Base-by-base conservation (phyloP, 1,140 invertebrate genomes). In the Euschistus heros region DNA sequence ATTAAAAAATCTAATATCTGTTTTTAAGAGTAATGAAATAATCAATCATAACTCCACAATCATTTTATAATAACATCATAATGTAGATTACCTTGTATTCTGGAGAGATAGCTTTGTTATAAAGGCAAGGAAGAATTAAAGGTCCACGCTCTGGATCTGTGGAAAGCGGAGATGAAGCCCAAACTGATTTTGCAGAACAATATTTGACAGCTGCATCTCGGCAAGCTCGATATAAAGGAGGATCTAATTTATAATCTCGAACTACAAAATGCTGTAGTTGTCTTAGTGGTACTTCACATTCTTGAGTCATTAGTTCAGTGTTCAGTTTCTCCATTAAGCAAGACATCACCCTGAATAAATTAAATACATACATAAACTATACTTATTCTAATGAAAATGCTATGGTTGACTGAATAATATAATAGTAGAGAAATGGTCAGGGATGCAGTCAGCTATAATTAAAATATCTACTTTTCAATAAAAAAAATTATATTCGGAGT, bases 251-350 rank as follows among this genome's bases (percentile, higher is more conserved):
- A 72, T 92, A 98, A 78, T 98, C 92, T 70, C 96, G 82, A 0
- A 92, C 87, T 60, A 98, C 84, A 77, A 99, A 99, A 75, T 96
- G 98, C 72, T 98, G 94, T 72, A 98, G 95, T 79, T 98, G 92
- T 20, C 97, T 79, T 30, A 99, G 78, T 24, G 91, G 88, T 62
- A 88, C 82, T 79, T 96, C 91, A 79, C 97, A 99, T 18, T 88
- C 84, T 64, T 84, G 83, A 2, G 83, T 87, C 94, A 98, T 98
- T 60, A 83, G 76, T 47, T 84, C 81, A 0, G 87, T 86, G 46
- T 90, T 91, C 42, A 97, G 78, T 74, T 94, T 87, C 69, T 95
- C 89, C 86, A 97, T 91, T 14, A 98, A 79, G 76, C 96, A 98
- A 20, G 88, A 87, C 81, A 98, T 89, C 4, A 96, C 87, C 73